phyloP scores from a whole-genome alignment of 2,797 vertebrate genomes.

The Lithobates pipiens region DNA sequence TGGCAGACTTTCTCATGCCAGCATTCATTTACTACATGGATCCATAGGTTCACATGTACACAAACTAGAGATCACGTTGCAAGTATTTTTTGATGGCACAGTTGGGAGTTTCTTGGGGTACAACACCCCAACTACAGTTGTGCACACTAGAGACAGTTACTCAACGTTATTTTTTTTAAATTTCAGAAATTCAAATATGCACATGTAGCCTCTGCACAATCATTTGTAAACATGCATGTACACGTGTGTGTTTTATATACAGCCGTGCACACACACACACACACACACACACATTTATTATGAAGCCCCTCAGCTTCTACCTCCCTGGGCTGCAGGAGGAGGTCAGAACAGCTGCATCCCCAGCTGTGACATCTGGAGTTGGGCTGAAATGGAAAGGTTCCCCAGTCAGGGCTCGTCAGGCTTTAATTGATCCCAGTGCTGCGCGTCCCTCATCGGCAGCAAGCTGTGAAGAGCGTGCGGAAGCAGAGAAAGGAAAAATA shows the following conservation, averaged over 20 bases:
- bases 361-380: constrained; percentile 78
- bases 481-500: constrained; percentile 61
- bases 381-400: constrained; percentile 76
- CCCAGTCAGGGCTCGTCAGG: constrained; percentile 61
- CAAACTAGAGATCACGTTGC: too few relatives aligned
- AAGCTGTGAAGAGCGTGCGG: constrained; percentile 65
- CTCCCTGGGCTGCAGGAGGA: constrained; percentile 56
- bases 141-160: too few relatives aligned
- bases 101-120: not conserved
- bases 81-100: not conserved
- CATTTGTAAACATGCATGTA: not conserved
- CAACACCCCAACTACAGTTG: not conserved
- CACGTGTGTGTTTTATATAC: constrained; percentile 9
- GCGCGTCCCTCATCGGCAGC: constrained; percentile 61
- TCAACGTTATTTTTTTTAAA: not conserved
- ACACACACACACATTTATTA: constrained; percentile 29
- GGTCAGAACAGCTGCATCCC: constrained; percentile 75
- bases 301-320: constrained; percentile 47
- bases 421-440: constrained; percentile 73
- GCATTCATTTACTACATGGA: not conserved
- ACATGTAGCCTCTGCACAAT: not conserved
- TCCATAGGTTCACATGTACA: not conserved
- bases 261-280: not conserved
- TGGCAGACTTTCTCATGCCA: not conserved
- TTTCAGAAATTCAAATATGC: not conserved